Base-by-base conservation (phyloP, 1,140 invertebrate species). In the Chrysopa pallens region DNA sequence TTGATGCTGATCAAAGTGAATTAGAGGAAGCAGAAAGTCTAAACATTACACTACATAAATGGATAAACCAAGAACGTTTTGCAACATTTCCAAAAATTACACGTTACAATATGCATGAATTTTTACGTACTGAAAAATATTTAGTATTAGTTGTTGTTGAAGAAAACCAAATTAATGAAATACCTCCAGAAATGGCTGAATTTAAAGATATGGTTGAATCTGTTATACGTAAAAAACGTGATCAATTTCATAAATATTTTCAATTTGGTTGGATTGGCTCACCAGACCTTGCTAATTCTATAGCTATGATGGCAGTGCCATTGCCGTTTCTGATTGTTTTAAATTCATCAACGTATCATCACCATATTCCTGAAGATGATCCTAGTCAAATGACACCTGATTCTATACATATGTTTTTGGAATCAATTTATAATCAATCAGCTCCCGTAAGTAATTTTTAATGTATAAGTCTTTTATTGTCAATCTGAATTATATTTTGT, bases 211-310 rank as follows among this genome's bases (percentile, higher is more conserved):
- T 88, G 77, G 69, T 92, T 6, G 80, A 92, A 61, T 74, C 76
- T 14, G 71, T 91, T 39, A 86, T 90, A 42, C 66, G 76, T 47
- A 77, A 71, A 42, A 79, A 84, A 61, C 69, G 80, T 44, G 69
- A 78, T 44, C 78, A 80, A 46, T 84, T 86, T 55, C 84, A 90
- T 52, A 71, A 78, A 37, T 59, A 76, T 53, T 92, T 93, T 58
- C 85, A 93, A 59, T 95, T 95, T 70, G 89, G 89, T 27, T 95
- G 89, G 89, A 73, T 80, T 59, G 85, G 84, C 1, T 80, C 70
- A 50, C 79, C 84, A 12, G 80, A 87, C 29, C 61, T 95, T 49
- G 85, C 87, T 6, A 93, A 92, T 66, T 84, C 81, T 36, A 87
- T 96, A 56, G 86, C 86, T 2, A 87, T 94, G 79, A 76, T 74